Evolutionary conservation across 2,113 vertebrate species (phyloP).

Genomic region (Podarcis raffonei): DNA sequence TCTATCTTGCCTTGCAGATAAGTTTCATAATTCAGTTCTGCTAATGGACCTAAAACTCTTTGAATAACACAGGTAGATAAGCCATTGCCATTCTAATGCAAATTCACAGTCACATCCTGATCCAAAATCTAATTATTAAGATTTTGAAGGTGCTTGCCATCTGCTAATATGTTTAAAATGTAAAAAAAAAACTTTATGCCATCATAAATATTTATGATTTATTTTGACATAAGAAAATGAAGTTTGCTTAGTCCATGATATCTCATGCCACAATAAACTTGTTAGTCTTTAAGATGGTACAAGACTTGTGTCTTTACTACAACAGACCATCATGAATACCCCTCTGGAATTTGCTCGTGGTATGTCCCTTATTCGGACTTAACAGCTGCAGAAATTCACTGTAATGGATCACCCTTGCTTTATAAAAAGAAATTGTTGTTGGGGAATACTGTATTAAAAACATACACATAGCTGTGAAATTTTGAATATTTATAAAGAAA

Average conservation of each 20-base stretch:
- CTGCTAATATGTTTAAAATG: background rate
- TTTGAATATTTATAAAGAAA: background rate
- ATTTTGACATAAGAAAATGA: background rate
- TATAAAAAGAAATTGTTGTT: background rate
- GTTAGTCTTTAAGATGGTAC: background rate
- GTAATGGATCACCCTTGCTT: background rate
- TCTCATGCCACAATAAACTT: too few relatives aligned
- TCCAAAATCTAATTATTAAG: background rate
- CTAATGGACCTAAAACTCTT: conserved; percentile 1
- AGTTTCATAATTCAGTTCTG: background rate
- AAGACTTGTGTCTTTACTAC: background rate
- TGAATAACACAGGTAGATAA: background rate
- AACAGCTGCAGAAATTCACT: background rate
- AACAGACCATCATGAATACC: background rate
- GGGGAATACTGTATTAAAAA: background rate
- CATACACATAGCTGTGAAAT: background rate
- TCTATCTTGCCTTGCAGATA: accelerated
- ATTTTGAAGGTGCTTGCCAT: background rate
- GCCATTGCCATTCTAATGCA: background rate
- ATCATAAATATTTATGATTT: background rate
- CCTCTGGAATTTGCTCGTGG: background rate
- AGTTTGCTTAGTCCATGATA: background rate
- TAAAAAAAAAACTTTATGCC: background rate
- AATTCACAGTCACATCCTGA: background rate
- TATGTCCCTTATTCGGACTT: background rate